Conservation (phyloP, 2,888 invertebrate species). For the Drosophila macrospina region DNA sequence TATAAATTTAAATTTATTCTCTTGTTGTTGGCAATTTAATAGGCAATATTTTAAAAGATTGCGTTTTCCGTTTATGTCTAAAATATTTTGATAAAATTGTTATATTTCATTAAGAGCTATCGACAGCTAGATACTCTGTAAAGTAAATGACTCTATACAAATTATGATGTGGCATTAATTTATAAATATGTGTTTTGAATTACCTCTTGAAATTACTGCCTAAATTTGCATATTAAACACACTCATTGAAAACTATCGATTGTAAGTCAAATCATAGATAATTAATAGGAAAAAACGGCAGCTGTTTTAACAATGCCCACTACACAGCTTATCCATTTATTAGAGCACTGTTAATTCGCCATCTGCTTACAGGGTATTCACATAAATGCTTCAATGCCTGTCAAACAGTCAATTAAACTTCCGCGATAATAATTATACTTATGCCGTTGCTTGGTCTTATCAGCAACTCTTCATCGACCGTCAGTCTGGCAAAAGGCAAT, state of each 20-base stretch:
- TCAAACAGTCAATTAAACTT: conserved; percentile 40
- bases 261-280: too few relatives aligned
- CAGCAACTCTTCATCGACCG: conserved; percentile 25
- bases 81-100: not conserved
- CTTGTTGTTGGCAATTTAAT: not conserved
- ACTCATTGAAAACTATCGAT: too few relatives aligned
- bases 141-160: not conserved
- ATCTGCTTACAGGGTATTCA: not conserved
- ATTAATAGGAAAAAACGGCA: too few relatives aligned
- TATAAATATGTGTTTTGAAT: too few relatives aligned
- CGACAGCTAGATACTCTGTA: not conserved
- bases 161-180: too few relatives aligned
- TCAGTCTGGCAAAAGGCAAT: conserved; percentile 60
- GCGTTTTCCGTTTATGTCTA: not conserved
- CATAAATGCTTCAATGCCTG: conserved; percentile 6
- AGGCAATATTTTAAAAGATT: not conserved
- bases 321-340: too few relatives aligned
- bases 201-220: too few relatives aligned
- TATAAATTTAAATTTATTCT: conserved; percentile 1
- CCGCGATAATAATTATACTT: conserved; percentile 26
- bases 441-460: conserved; percentile 17
- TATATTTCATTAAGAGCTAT: too few relatives aligned
- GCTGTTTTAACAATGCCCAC: too few relatives aligned
- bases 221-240: too few relatives aligned
- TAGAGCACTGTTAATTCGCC: not conserved